Base-by-base conservation (phyloP, 2,888 invertebrate genomes). In the Tiliacea aurago region DNA sequence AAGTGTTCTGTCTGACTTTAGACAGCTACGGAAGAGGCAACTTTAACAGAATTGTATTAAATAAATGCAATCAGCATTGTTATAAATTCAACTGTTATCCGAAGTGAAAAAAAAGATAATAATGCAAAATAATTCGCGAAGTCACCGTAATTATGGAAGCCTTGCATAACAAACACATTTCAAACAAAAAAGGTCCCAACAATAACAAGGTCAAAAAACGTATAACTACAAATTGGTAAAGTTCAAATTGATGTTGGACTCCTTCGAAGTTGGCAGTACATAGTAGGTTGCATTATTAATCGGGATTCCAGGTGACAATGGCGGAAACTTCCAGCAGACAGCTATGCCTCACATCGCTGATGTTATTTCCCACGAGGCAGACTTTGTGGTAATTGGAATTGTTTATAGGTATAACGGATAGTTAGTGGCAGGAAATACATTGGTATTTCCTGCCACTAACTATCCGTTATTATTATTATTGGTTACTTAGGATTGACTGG, bases 291-390 rank as follows among this genome's bases (percentile, higher is more conserved):
- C 72, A 81, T 85, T 81, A 84, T 81, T 78, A 75, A 80, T 79
- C 55, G 41, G 41, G 61, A 68, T 70, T 41, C 58, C 41, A 75
- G 76, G 55, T 80, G 64, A 70, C 72, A 76, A 41, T 58, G 63
- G 61, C 45, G 47, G 61, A 70, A 80, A 82, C 64, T 72, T 85
- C 55, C 59, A n/a, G 51, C 49, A 28, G 59, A 53, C 59, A 53
- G 66, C 56, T 55, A 73, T 78, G 47, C 43, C 51, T 78, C 78
- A 76, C 73, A 75, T 78, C 70, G 73, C 72, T 73, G 75, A 28
- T 78, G 78, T 79, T 83, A 86, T 85, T 87, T 85, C 86, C 87
- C 88, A 80, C 61, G 87, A 45, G 83, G 67, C 73, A 45, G 58
- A 65, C 77, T 80, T 83, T 37, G 59, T 49, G 37, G 73, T 81